A percentile compares a stretch with the other conserved stretches of the same genome.
Conservation (phyloP, 1,140 invertebrate species). For the Thereuonema tuberculata region DNA sequence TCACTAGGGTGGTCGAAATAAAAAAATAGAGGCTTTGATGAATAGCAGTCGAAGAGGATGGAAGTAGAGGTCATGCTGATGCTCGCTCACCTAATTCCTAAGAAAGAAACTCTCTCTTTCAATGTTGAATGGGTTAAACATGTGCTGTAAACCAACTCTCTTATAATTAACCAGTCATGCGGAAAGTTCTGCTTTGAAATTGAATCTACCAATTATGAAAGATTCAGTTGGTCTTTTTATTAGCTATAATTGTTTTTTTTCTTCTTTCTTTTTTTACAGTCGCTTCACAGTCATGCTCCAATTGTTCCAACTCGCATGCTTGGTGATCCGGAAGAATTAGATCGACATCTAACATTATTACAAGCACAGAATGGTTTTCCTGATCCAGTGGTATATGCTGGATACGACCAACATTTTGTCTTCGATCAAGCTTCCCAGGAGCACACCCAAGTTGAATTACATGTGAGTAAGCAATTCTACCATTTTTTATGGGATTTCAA, state of each 20-base stretch:
- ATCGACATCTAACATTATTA: conserved; percentile 52
- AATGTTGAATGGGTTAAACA: too few species aligned
- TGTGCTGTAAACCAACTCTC: too few species aligned
- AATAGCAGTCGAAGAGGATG: neutral
- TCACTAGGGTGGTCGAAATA: neutral
- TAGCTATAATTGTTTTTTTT: neutral
- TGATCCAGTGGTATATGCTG: conserved; percentile 24
- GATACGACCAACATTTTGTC: conserved; percentile 33
- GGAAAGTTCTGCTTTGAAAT: too few species aligned
- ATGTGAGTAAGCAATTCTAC: too few species aligned
- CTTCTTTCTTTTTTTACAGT: conserved; percentile 33
- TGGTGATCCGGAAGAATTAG: conserved; percentile 68
- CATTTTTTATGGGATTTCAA: too few species aligned
- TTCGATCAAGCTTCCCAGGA: conserved; percentile 25
- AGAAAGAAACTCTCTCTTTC: too few species aligned
- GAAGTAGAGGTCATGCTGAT: too few species aligned
- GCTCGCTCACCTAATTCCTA: too few species aligned
- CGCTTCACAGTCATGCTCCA: conserved; percentile 54
- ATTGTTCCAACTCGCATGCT: conserved; percentile 71
- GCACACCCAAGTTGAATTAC: conserved; percentile 33
- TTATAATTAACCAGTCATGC: too few species aligned
- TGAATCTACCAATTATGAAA: too few species aligned
- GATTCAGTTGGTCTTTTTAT: too few species aligned
- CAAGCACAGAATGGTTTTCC: conserved; percentile 46
- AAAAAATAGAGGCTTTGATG: neutral